Percentiles rank a stretch among this genome's conserved stretches.
These are phyloP conservation scores for Xestobium rufovillosum DNA, from an alignment of 2,888 invertebrate species.

Conservation along the genomic window DNA sequence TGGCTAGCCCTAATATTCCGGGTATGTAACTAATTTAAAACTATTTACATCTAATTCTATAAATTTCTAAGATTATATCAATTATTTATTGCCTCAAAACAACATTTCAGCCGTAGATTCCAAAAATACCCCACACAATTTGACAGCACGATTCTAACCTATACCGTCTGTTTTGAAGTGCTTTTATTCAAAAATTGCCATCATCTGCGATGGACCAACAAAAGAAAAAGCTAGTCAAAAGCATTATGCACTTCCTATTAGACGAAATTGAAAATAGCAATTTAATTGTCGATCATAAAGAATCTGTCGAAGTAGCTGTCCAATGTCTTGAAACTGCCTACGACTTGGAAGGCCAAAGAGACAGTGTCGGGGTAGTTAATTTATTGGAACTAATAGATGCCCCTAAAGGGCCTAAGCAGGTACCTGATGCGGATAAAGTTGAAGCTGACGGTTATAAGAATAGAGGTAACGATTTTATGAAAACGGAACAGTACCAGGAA, in stretches of 20 bases:
- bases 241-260: constrained; percentile 35
- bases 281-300: constrained; percentile 43
- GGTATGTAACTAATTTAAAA: constrained; percentile 1
- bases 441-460: constrained; percentile 82
- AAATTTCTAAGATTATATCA: constrained; percentile 1
- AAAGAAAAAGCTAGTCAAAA: constrained; percentile 26
- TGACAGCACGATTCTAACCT: too few species aligned
- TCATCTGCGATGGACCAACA: too few species aligned
- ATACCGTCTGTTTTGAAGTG: too few species aligned
- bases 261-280: constrained; percentile 30
- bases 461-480: constrained; percentile 86
- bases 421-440: constrained; percentile 48
- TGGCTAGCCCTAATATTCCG: too few species aligned
- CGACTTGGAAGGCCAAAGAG: constrained; percentile 47
- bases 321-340: constrained; percentile 93
- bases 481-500: constrained; percentile 67
- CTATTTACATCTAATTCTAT: constrained; percentile 6
- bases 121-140: too few species aligned
- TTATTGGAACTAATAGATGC: neutral
- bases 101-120: too few species aligned
- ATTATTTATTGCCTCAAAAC: constrained; percentile 7
- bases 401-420: neutral
- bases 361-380: neutral
- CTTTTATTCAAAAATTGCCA: too few species aligned
- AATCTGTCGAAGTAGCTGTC: constrained; percentile 86